Evolutionary conservation across 2,888 invertebrate species (phyloP).

Genomic region (Athalia circularis): DNA sequence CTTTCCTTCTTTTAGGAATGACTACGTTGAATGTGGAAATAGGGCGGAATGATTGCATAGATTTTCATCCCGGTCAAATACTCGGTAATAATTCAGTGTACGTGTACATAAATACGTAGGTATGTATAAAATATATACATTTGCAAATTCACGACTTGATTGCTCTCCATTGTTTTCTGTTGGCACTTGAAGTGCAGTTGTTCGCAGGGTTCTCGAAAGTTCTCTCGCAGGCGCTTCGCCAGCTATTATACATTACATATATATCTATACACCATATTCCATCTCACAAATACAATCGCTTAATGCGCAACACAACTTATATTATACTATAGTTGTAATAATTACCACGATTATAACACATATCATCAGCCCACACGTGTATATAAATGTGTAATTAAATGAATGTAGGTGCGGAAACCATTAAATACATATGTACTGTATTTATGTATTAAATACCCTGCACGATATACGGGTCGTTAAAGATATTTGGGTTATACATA

Average conservation of each 20-base stretch:
- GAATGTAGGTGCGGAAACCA: too few species aligned
- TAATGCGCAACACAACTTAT: too few species aligned
- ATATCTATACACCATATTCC: background rate
- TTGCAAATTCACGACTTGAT: slow-evolving; percentile 28
- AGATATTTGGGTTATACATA: slow-evolving; percentile 23
- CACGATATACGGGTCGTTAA: slow-evolving; percentile 32
- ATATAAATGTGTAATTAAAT: background rate
- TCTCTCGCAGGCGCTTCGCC: slow-evolving; percentile 38
- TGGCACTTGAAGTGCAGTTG: slow-evolving; percentile 24
- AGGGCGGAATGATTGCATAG: too few species aligned
- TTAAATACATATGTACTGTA: slow-evolving; percentile 2
- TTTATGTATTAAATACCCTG: slow-evolving; percentile 13
- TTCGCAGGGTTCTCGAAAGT: slow-evolving; percentile 31
- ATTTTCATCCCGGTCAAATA: too few species aligned
- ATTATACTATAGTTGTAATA: too few species aligned
- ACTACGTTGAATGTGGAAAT: too few species aligned
- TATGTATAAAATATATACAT: background rate
- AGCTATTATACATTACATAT: slow-evolving; percentile 35
- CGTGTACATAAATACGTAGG: too few species aligned
- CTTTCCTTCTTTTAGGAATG: too few species aligned
- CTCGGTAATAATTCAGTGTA: too few species aligned
- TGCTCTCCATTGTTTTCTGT: slow-evolving; percentile 33
- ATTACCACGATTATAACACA: background rate
- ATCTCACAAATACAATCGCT: slow-evolving; percentile 34
- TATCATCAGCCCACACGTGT: background rate